Conservation (phyloP, 2,113 vertebrate genomes). For the Eonycteris spelaea region DNA sequence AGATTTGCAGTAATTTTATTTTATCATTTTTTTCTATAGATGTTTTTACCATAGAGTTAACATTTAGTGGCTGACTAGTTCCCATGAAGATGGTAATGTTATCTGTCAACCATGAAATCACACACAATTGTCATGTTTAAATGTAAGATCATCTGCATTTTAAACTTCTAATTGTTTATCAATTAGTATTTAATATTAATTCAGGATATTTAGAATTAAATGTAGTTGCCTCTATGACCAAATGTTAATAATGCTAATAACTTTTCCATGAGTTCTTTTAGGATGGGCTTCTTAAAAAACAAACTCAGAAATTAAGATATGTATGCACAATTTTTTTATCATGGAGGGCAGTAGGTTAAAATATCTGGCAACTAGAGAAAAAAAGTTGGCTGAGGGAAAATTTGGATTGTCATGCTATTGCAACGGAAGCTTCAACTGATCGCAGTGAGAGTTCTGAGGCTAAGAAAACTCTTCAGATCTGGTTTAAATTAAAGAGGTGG, state of each 20-base stretch:
- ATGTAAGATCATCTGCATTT: not conserved
- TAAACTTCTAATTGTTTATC: not conserved
- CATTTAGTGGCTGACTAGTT: not conserved
- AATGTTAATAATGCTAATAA: not conserved
- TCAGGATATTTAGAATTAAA: not conserved
- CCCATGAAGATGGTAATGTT: conserved; percentile 55
- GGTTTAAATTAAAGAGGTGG: not conserved
- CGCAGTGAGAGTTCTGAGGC: not conserved
- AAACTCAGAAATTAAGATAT: not conserved
- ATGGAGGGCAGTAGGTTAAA: not conserved
- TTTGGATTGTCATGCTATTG: not conserved
- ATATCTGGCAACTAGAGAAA: not conserved
- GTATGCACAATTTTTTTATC: not conserved
- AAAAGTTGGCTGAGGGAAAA: not conserved
- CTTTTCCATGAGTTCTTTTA: not conserved
- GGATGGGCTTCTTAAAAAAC: not conserved
- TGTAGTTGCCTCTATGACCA: not conserved
- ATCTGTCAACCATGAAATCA: conserved; percentile 38
- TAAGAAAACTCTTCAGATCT: not conserved
- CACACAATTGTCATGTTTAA: conserved; percentile 31
- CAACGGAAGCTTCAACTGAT: not conserved
- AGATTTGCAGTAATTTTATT: conserved; percentile 41
- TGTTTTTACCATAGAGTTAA: not conserved
- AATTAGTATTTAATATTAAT: not conserved
- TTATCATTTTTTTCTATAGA: conserved; percentile 34